Conservation (phyloP, 2,113 vertebrate genomes). For the Micronisus gabar region DNA sequence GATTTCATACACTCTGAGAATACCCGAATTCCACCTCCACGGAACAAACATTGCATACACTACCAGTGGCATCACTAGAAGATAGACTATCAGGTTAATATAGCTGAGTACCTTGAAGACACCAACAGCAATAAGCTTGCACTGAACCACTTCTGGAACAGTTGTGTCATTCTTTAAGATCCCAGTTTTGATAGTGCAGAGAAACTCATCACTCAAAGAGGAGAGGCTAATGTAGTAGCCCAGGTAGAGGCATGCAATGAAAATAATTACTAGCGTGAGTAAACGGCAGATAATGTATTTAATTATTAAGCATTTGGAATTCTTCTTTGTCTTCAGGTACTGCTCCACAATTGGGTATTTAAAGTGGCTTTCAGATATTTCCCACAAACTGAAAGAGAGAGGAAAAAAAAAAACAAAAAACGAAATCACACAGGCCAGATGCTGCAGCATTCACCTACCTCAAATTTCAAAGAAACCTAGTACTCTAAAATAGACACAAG, state of each 20-base stretch:
- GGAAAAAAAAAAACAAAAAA: not conserved
- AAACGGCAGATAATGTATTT: conserved; percentile 84
- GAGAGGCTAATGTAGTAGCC: conserved; percentile 89
- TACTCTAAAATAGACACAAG: not conserved
- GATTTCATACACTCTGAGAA: conserved; percentile 88
- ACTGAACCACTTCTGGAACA: conserved; percentile 82
- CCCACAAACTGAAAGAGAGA: conserved; percentile 77
- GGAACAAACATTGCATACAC: conserved; percentile 82
- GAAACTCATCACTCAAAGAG: conserved; percentile 88
- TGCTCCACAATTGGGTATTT: conserved; percentile 94
- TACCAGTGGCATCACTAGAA: conserved; percentile 78
- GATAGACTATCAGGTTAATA: conserved; percentile 86
- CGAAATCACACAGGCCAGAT: not conserved
- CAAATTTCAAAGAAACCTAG: not conserved
- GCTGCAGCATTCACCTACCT: not conserved
- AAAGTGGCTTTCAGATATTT: conserved; percentile 85
- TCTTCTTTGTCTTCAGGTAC: conserved; percentile 90
- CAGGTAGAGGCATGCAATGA: conserved; percentile 83
- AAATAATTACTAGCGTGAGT: conserved; percentile 80
- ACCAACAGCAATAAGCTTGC: conserved; percentile 91
- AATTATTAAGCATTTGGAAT: conserved; percentile 75
- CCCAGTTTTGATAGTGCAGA: conserved; percentile 87
- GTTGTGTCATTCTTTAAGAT: conserved; percentile 82
- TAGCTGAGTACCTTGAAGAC: conserved; percentile 91
- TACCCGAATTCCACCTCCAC: conserved; percentile 70